phyloP scores from a whole-genome alignment of 23 tunicate genomes.

The Corella eumyota region DNA sequence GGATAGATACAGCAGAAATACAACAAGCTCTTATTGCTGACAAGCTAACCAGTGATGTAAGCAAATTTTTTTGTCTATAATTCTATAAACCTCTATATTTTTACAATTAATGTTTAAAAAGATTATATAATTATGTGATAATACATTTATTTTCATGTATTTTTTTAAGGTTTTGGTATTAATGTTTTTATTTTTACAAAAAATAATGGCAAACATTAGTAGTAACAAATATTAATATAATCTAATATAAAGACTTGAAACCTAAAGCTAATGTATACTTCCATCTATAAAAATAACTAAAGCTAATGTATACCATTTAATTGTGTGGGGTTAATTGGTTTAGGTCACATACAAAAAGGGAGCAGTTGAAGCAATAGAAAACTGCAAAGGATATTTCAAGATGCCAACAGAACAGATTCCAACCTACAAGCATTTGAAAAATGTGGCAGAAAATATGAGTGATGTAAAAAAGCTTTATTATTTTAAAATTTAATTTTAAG shows the following conservation, averaged over 20 bases:
- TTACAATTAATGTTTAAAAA: background rate
- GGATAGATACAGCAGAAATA: constrained; percentile 20
- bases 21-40: constrained; percentile 61
- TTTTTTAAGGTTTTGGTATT: background rate
- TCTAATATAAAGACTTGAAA: no score
- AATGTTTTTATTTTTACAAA: background rate
- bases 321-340: no score
- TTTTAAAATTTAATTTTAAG: background rate
- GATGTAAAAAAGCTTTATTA: constrained; percentile 31
- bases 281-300: no score
- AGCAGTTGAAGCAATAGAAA: constrained; percentile 32
- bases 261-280: no score
- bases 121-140: background rate
- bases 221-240: no score
- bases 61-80: no score
- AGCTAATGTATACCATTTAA: no score
- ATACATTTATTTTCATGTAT: background rate
- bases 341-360: constrained; percentile 71
- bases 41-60: constrained; percentile 63
- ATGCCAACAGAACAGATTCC: constrained; percentile 38
- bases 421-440: constrained; percentile 19
- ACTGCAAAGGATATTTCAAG: constrained; percentile 41
- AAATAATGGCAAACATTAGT: no score
- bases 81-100: no score
- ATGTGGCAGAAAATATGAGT: constrained; percentile 49